Percentiles rank a stretch among this genome's conserved stretches.
Conservation (phyloP, 2,113 vertebrate genomes). For the Bagarius yarrelli region DNA sequence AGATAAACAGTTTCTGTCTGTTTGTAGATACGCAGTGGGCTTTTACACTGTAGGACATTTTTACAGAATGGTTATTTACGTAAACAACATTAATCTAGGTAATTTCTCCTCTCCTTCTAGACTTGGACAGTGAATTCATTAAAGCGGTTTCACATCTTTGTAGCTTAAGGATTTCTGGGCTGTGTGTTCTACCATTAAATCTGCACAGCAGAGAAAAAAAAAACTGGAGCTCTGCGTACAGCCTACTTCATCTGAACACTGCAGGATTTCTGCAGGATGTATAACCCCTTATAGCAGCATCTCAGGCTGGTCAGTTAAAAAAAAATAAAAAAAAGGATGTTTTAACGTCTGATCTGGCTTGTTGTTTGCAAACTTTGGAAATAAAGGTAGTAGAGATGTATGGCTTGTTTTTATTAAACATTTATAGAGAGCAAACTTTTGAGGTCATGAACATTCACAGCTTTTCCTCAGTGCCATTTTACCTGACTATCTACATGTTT, state of each 20-base stretch:
- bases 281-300: background rate
- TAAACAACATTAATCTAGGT: conserved; percentile 32
- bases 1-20: conserved; percentile 25
- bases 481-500: background rate
- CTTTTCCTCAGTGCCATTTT: background rate
- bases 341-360: background rate
- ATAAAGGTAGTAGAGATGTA: background rate
- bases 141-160: conserved; percentile 1
- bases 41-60: conserved; percentile 23
- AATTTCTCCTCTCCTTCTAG: conserved; percentile 15
- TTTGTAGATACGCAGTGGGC: conserved; percentile 12
- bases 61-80: conserved; percentile 25
- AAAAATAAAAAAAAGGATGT: background rate
- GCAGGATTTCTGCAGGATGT: background rate
- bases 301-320: background rate
- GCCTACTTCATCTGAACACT: background rate
- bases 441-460: background rate
- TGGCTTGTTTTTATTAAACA: background rate
- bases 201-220: background rate
- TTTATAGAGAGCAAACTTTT: background rate
- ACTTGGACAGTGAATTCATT: background rate
- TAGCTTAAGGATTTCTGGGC: background rate
- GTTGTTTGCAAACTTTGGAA: background rate
- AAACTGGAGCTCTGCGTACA: background rate
- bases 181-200: conserved; percentile 18